Evolutionary conservation across 2,888 invertebrate species (phyloP), one percentile per base, ranked within the genome.

Genomic region (Herminia tarsipennalis): DNA sequence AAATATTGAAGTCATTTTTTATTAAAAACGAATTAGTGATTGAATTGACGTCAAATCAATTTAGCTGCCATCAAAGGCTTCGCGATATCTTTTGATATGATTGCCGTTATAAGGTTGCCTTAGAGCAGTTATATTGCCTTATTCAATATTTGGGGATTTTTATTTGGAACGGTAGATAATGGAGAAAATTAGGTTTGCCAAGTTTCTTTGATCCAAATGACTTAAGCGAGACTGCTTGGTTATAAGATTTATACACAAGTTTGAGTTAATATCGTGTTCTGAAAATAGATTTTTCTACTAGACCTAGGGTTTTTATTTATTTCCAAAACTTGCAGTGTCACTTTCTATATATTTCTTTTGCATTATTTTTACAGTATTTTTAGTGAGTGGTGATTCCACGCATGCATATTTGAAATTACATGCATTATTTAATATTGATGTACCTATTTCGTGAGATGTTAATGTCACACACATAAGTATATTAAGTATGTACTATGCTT

Each of bases 41-140:
- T 57, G 66, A 66, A 63, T 52, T 27, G 63, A 57, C 52, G 46
- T 40, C 40, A 49, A 58, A 56, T 54, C 54, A 63, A 63, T 66
- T 66, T 66, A 52, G 46, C 51, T 66, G 36, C 46, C 37, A 62
- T 56, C 51, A 43, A 56, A 22, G 47, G 45, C 41, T 56, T 56
- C 40, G 18, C 9, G 37, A 60, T 56, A 47, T 52, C 48, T 41
- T 65, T 59, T 53, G 46, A 66, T 50, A 34, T 45, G 46, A 60
- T 55, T 63, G 39, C 48, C 36, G 41, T 49, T 53, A 60, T 43
- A 42, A 28, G 16, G 33, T 60, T 52, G 33, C 57, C 38, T 48
- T 34, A 41, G n/a, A 28, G 20, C 32, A 37, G 46, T 63, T 45
- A 49, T 40, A 45, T 47, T 20, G 47, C 25, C 20, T 41, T 40